Base-by-base conservation (phyloP, 2,888 invertebrate species). In the Lampropteryx suffumata region DNA sequence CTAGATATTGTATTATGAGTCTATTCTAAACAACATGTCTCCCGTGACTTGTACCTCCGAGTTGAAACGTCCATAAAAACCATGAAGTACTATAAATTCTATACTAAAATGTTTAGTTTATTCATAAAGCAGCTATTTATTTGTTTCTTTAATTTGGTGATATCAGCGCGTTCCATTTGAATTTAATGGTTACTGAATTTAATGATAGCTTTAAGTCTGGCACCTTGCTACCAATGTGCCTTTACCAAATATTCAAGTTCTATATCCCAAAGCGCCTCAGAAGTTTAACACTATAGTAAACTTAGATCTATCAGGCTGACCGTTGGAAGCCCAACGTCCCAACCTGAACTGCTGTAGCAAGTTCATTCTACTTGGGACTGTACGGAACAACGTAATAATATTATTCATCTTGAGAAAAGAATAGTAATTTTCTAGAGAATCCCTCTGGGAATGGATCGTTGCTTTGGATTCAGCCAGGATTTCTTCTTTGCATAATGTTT, bases 331-430 rank as follows among this genome's bases (percentile, higher is more conserved):
- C 4, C 12, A 41, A 35, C 32, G 27, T n/a, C n/a, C 24, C 10
- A 29, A 33, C 30, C 37, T 42, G 10, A 13, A 42, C 10, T 29
- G 11, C 12, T 39, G 11, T 35, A 53, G 40, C 41, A 33, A 50
- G 51, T 52, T 56, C 46, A 57, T 59, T 48, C 55, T 43, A 46
- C 47, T 54, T 29, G 36, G 48, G 55, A 50, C 54, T 50, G 52
- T 49, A 59, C 51, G 41, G 53, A 54, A 61, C 54, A 54, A 57
- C 50, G 50, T 54, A 48, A 58, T 57, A 60, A 50, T 55, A 50
- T 54, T 57, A 57, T 61, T 57, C 55, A 54, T 59, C 49, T 55
- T 46, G 52, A 55, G 59, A 56, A 62, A 55, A 57, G 56, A 62
- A 62, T 59, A 56, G 62, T 58, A 59, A 59, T 62, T 44, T 50